Evolutionary conservation across 2,113 vertebrate species (phyloP).

Genomic region (Lepus europaeus): DNA sequence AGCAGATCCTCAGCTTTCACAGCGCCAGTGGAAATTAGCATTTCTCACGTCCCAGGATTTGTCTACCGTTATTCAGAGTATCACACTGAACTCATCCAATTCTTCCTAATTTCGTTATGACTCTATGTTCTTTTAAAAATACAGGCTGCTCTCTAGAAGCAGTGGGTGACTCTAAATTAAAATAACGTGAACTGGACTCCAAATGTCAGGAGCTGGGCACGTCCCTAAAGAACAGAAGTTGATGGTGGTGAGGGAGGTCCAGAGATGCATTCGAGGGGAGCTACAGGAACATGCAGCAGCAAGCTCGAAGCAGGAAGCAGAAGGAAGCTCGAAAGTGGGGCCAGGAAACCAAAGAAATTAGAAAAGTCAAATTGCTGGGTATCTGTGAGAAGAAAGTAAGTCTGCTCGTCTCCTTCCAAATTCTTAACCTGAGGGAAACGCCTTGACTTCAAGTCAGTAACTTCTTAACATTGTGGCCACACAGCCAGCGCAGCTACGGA

Average conservation of each 20-base stretch:
- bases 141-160: conserved; percentile 13
- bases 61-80: conserved; percentile 30
- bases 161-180: conserved; percentile 19
- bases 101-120: conserved; percentile 59
- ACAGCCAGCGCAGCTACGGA: not conserved
- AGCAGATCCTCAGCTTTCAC: not conserved
- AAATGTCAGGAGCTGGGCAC: not conserved
- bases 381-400: not conserved
- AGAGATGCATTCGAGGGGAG: too few species aligned
- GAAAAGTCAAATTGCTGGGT: not conserved
- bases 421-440: not conserved
- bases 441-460: not conserved
- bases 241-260: not conserved
- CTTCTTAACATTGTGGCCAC: too few species aligned
- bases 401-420: not conserved
- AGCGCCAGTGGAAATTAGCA: conserved; percentile 64
- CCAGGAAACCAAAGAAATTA: not conserved
- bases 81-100: conserved; percentile 1
- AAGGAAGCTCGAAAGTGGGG: not conserved
- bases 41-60: conserved; percentile 54
- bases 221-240: not conserved
- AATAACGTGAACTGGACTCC: not conserved
- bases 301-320: not conserved
- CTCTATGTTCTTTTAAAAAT: conserved; percentile 44
- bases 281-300: not conserved